Evolutionary conservation across 2,888 invertebrate species (phyloP).

Genomic region (Drosophila incognita): DNA sequence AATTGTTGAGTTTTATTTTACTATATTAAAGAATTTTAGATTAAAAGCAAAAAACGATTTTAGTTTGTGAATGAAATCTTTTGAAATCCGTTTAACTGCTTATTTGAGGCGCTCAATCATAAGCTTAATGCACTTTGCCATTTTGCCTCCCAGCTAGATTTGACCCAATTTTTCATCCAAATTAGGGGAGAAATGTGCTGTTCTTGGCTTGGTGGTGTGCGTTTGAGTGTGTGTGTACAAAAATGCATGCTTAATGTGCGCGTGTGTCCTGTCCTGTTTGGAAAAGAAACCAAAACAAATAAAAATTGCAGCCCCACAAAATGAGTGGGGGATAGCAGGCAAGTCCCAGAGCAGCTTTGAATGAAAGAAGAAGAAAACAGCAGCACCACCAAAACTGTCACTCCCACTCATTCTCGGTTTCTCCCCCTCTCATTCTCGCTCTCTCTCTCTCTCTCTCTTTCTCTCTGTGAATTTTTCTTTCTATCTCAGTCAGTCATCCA

Average conservation of each 20-base stretch:
- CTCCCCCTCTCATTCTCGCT: neutral
- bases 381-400: conserved; percentile 18
- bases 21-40: neutral
- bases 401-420: conserved; percentile 9
- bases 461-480: conserved; percentile 3
- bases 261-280: conserved; percentile 28
- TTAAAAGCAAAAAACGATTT: neutral
- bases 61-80: neutral
- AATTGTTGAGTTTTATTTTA: neutral
- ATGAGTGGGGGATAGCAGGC: conserved; percentile 26
- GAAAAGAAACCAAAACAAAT: conserved; percentile 61
- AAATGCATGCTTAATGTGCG: conserved; percentile 12
- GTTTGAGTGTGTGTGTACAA: conserved; percentile 1
- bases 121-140: neutral
- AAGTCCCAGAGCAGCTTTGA: conserved; percentile 20
- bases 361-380: conserved; percentile 24
- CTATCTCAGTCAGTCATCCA: neutral
- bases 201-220: neutral
- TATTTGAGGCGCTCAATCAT: conserved; percentile 6
- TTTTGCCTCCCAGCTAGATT: conserved; percentile 11
- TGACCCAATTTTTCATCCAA: conserved; percentile 65
- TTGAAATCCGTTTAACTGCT: neutral
- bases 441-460: neutral
- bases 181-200: conserved; percentile 27
- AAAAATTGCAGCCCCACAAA: conserved; percentile 55